phyloP scores from a whole-genome alignment of 1,140 invertebrate species.

The Aricia agestis region DNA sequence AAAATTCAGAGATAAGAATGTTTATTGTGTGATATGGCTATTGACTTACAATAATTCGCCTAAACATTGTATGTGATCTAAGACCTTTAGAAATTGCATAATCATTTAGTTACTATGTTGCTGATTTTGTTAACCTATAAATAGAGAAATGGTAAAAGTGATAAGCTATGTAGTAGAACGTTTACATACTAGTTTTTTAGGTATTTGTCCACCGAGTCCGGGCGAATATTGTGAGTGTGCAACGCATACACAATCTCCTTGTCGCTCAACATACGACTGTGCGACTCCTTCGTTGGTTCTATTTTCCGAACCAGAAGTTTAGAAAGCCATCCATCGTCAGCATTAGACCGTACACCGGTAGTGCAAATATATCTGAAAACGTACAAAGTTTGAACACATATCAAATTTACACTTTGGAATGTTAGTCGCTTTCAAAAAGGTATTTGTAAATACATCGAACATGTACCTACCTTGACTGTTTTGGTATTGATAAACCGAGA shows the following conservation, averaged over 20 bases:
- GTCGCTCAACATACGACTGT: slow-evolving; percentile 95
- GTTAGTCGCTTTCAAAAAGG: slow-evolving; percentile 13
- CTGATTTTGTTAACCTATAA: slow-evolving; percentile 15
- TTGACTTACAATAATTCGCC: background rate
- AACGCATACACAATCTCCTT: slow-evolving; percentile 96
- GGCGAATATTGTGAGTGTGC: slow-evolving; percentile 95
- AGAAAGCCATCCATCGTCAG: slow-evolving; percentile 90
- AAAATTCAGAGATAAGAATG: slow-evolving; percentile 3
- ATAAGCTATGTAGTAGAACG: background rate
- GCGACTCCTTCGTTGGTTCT: slow-evolving; percentile 95
- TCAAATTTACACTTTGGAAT: slow-evolving; percentile 8
- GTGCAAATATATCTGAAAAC: slow-evolving; percentile 61
- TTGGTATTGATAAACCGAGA: slow-evolving; percentile 50
- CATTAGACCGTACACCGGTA: slow-evolving; percentile 68
- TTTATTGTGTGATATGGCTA: background rate
- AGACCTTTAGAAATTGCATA: slow-evolving; percentile 69
- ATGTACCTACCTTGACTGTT: slow-evolving; percentile 66
- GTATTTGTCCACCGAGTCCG: slow-evolving; percentile 90
- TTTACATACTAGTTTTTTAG: slow-evolving; percentile 91
- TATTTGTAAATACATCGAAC: background rate
- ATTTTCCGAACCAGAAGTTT: slow-evolving; percentile 93
- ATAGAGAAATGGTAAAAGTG: background rate
- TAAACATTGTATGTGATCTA: slow-evolving; percentile 35
- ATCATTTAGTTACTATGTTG: slow-evolving; percentile 34
- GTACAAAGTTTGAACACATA: background rate